Conservation (phyloP, 2,797 vertebrate species). For the Halcyon leucocephala region DNA sequence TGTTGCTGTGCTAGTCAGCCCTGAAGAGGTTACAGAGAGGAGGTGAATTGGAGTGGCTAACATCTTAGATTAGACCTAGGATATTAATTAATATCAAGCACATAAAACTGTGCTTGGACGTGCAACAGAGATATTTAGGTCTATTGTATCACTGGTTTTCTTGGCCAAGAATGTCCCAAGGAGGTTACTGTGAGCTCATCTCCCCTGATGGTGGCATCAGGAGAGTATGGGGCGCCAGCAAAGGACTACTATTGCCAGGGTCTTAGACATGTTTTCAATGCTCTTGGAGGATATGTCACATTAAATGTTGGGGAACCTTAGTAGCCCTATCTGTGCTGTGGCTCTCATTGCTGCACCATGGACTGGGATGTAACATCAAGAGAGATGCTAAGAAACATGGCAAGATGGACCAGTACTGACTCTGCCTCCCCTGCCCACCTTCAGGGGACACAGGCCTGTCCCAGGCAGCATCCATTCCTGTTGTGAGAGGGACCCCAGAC, state of each 20-base stretch:
- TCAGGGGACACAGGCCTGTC: neutral
- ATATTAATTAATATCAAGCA: neutral
- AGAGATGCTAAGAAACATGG: neutral
- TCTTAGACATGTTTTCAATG: neutral
- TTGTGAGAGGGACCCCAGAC: neutral
- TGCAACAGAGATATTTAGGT: neutral
- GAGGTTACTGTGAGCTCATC: neutral
- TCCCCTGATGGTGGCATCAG: neutral
- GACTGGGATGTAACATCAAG: neutral
- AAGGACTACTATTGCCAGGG: neutral
- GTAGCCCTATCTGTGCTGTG: neutral
- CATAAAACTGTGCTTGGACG: neutral
- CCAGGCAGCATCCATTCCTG: neutral
- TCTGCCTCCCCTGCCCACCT: neutral
- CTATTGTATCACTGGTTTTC: neutral
- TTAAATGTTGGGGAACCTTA: neutral
- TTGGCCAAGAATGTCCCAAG: neutral
- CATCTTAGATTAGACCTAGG: neutral
- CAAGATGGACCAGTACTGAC: neutral
- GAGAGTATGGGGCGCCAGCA: neutral
- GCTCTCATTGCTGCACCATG: rapidly evolving
- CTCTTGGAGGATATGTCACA: neutral
- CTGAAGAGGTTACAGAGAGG: neutral
- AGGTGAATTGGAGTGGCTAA: neutral
- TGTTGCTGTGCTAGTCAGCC: neutral